phyloP scores from a whole-genome alignment of 1,140 invertebrate genomes.

The Thalassaphorura encarpata region DNA sequence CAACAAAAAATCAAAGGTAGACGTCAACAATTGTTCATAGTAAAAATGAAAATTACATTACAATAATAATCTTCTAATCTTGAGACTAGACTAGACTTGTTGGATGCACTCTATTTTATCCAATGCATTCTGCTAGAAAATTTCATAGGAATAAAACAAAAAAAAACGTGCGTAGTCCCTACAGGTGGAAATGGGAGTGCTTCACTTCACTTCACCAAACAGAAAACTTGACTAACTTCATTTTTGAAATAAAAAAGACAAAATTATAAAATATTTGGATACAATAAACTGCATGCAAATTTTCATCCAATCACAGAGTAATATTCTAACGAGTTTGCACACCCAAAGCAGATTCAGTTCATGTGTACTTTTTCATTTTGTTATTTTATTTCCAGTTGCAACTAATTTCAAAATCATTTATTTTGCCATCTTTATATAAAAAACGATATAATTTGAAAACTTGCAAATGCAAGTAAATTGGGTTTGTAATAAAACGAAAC shows the following conservation, averaged over 20 bases:
- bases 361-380: slow-evolving; percentile 10
- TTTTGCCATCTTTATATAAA: too few species aligned
- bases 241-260: too few species aligned
- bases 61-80: neutral
- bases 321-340: slow-evolving; percentile 27
- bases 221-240: too few species aligned
- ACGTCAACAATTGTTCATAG: too few species aligned
- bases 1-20: slow-evolving; percentile 45
- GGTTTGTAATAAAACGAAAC: neutral
- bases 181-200: too few species aligned
- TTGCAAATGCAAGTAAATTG: neutral
- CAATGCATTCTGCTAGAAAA: too few species aligned
- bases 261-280: too few species aligned
- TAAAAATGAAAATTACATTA: slow-evolving; percentile 26
- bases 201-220: too few species aligned
- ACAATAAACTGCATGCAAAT: too few species aligned
- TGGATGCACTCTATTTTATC: neutral
- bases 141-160: too few species aligned
- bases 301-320: neutral
- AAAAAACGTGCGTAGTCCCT: too few species aligned
- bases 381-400: neutral
- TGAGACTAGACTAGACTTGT: neutral
- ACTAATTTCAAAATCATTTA: neutral
- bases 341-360: too few species aligned
- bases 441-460: neutral